These are phyloP conservation scores for Rhabditophanes sp. DNA, from an alignment of 2,888 invertebrate species.

Conservation along the genomic window DNA sequence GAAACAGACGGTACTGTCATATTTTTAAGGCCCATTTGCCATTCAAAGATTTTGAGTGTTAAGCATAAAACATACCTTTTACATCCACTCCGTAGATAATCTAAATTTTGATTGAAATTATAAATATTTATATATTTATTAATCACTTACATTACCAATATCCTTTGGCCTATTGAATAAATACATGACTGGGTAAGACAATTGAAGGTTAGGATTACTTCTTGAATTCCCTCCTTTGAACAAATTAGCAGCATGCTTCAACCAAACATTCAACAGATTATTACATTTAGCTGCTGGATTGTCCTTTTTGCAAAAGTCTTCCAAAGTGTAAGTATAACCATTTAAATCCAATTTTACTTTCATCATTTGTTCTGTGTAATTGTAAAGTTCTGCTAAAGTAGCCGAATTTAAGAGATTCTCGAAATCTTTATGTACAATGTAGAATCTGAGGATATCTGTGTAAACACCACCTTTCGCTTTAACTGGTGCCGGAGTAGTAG, in stretches of 20 bases:
- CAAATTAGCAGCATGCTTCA: conserved; percentile 40
- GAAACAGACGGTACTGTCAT: no score
- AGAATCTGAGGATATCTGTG: conserved; percentile 41
- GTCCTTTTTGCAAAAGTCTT: conserved; percentile 36
- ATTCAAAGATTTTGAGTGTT: no score
- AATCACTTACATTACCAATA: conserved; percentile 31
- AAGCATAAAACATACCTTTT: no score
- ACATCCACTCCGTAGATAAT: conserved; percentile 42
- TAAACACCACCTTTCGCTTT: no score
- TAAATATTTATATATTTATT: conserved; percentile 1
- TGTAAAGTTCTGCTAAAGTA: conserved; percentile 28
- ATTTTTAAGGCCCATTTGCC: no score
- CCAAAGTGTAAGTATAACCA: conserved; percentile 24
- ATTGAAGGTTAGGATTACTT: conserved; percentile 40
- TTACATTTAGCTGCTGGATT: conserved; percentile 21
- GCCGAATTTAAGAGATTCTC: conserved; percentile 33
- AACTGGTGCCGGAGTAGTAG: no score
- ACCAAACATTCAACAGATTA: conserved; percentile 39
- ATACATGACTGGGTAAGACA: conserved; percentile 42
- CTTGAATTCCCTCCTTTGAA: conserved; percentile 32
- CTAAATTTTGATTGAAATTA: conserved; percentile 10
- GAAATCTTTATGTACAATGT: conserved; percentile 37
- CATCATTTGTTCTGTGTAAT: conserved; percentile 38
- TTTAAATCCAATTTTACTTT: conserved; percentile 21
- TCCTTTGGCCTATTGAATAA: conserved; percentile 42